Conservation (phyloP, 2,113 vertebrate genomes). For the Sinocyclocheilus anophthalmus region DNA sequence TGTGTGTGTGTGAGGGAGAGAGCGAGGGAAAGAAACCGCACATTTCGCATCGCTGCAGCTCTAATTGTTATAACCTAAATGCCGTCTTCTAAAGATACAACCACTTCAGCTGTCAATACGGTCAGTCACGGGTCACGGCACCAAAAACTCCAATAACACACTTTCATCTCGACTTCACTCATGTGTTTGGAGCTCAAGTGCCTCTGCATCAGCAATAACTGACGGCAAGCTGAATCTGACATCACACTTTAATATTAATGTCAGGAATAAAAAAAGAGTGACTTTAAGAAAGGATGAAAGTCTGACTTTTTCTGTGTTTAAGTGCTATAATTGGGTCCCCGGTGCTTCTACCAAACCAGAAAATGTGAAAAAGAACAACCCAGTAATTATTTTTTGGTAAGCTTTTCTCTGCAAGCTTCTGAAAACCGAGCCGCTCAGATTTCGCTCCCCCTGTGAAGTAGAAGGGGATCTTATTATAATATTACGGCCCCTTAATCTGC, state of each 20-base stretch:
- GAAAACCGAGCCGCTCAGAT: too few species aligned
- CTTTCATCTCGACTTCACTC: background rate
- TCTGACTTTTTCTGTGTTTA: too few species aligned
- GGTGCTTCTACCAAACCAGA: too few species aligned
- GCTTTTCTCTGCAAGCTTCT: too few species aligned
- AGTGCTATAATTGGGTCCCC: too few species aligned
- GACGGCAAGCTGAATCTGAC: background rate
- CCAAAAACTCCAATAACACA: slow-evolving; percentile 2
- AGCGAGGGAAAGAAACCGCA: background rate
- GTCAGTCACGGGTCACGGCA: slow-evolving; percentile 10
- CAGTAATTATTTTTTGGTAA: too few species aligned
- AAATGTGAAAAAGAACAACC: too few species aligned
- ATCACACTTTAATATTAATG: background rate
- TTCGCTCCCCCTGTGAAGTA: too few species aligned
- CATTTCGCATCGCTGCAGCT: background rate
- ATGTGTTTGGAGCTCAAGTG: slow-evolving; percentile 12
- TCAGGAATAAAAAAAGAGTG: background rate
- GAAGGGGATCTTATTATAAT: too few species aligned
- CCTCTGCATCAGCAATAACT: background rate
- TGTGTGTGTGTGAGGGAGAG: background rate
- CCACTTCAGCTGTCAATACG: background rate
- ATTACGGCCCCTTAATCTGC: too few species aligned
- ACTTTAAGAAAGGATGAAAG: background rate
- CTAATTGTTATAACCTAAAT: background rate
- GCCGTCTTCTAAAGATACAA: slow-evolving; percentile 2